phyloP scores from a whole-genome alignment of 2,888 invertebrate genomes.

The Ditula angustiorana region DNA sequence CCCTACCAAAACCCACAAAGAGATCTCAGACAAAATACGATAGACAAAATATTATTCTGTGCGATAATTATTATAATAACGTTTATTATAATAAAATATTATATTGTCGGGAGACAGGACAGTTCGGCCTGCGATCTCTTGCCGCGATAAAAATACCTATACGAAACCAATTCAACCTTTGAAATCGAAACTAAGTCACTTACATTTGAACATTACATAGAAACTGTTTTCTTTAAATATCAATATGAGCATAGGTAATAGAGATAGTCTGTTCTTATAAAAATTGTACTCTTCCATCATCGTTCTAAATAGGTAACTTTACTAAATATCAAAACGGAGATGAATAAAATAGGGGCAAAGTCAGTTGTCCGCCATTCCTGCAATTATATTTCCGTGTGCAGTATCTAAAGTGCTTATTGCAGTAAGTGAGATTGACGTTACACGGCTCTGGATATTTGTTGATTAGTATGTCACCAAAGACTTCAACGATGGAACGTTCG shows the following conservation, averaged over 20 bases:
- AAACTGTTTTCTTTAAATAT: constrained; percentile 26
- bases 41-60: constrained; percentile 47
- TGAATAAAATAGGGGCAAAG: constrained; percentile 13
- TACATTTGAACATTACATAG: constrained; percentile 7
- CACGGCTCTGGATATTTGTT: background rate
- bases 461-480: background rate
- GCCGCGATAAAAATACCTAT: constrained; percentile 55
- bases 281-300: constrained; percentile 32
- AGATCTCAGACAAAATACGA: constrained; percentile 55
- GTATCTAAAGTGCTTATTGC: background rate
- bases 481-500: no score
- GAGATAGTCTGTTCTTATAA: constrained; percentile 23
- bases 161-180: constrained; percentile 46
- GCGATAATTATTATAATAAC: constrained; percentile 54
- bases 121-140: constrained; percentile 54
- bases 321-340: constrained; percentile 33
- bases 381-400: background rate
- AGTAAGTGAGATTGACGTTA: background rate
- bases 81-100: constrained; percentile 30
- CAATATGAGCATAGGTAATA: constrained; percentile 34
- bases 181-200: constrained; percentile 68
- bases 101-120: constrained; percentile 38
- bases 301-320: constrained; percentile 15
- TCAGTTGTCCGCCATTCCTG: constrained; percentile 6
- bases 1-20: constrained; percentile 49